Percentiles rank a stretch among this genome's conserved stretches.
phyloP scores from a whole-genome alignment of 2,888 invertebrate genomes.

The Leptogaster cylindrica region DNA sequence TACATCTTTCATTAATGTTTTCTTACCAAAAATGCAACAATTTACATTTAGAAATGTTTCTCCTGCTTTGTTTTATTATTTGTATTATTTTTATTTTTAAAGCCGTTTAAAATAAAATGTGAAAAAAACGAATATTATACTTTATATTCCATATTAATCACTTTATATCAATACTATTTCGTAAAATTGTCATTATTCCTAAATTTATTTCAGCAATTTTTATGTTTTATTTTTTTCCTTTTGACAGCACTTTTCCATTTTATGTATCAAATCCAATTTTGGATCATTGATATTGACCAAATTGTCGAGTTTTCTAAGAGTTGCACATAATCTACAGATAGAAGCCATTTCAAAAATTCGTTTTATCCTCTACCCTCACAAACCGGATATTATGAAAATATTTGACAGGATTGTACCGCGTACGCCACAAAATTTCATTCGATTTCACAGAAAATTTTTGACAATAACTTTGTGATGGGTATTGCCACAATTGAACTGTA shows the following conservation, averaged over 20 bases:
- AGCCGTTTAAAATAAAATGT: conserved; percentile 10
- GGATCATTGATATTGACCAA: conserved; percentile 48
- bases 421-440: conserved; percentile 26
- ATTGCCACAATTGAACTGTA: neutral
- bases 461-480: neutral
- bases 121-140: no score
- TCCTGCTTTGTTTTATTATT: neutral
- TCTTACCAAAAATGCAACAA: conserved; percentile 22
- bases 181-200: conserved; percentile 27
- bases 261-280: conserved; percentile 49
- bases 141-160: neutral
- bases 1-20: no score
- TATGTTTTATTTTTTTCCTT: conserved; percentile 3
- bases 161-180: conserved; percentile 17
- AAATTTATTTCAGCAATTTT: conserved; percentile 34
- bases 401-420: conserved; percentile 22
- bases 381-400: conserved; percentile 22
- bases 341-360: conserved; percentile 44
- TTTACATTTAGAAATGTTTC: conserved; percentile 1
- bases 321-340: conserved; percentile 54
- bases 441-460: neutral
- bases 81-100: conserved; percentile 1
- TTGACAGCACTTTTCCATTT: conserved; percentile 51
- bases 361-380: neutral
- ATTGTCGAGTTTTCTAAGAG: conserved; percentile 50